Percentiles rank a stretch among this genome's conserved stretches.
Conservation (phyloP, 2,797 vertebrate genomes). For the Fistularia commersonii region DNA sequence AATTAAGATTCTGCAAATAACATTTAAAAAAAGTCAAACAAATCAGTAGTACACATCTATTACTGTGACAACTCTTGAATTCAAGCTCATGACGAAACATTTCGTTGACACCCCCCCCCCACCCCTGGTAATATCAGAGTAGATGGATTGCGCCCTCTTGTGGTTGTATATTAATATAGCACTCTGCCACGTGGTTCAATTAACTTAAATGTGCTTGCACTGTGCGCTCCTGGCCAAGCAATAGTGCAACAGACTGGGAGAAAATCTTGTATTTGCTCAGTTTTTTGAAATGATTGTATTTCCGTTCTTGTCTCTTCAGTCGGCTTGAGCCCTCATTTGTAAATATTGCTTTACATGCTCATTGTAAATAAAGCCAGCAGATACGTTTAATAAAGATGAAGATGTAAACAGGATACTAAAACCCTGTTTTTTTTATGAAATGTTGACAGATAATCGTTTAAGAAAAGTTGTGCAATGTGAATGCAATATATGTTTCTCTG, state of each 20-base stretch:
- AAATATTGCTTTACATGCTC: constrained; percentile 62
- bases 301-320: constrained; percentile 50
- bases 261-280: constrained; percentile 47
- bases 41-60: no score
- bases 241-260: constrained; percentile 33
- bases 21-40: no score
- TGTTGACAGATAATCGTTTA: no score
- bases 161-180: constrained; percentile 47
- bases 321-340: constrained; percentile 61
- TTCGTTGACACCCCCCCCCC: no score
- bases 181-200: constrained; percentile 35
- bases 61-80: no score
- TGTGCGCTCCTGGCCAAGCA: constrained; percentile 25
- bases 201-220: constrained; percentile 43
- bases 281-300: constrained; percentile 69
- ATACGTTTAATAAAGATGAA: constrained; percentile 65
- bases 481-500: not conserved
- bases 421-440: not conserved
- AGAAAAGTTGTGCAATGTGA: not conserved
- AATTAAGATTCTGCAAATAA: no score
- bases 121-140: constrained; percentile 24
- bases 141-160: constrained; percentile 48
- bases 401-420: constrained; percentile 11
- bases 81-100: no score
- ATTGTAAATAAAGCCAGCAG: constrained; percentile 63